Base-by-base conservation (phyloP, 2,797 vertebrate species). In the Poecilia gillii region DNA sequence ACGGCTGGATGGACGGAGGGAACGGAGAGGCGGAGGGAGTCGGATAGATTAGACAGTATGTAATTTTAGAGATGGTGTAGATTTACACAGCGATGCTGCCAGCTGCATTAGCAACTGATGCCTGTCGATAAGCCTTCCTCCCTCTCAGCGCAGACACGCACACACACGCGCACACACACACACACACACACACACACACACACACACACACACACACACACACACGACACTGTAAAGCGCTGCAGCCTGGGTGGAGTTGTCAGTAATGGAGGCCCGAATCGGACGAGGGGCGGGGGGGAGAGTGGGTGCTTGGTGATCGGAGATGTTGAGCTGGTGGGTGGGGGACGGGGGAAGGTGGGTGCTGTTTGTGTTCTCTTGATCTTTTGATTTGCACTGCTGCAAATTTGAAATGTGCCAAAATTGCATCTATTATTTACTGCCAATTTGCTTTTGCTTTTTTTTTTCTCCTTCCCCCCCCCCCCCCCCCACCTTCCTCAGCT, bases 341-440 rank as follows among this genome's bases (percentile, higher is more conserved):
- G 25, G 23, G 53, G 51, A 5, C 41, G 7, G 57, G 57, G 55
- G n/a, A 25, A 77, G 88, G 57, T 82, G 76, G 85, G 75, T 79
- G 72, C 85, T 92, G 91, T 93, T 92, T 92, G 85, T 92, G 91
- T 94, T 93, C 93, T 92, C 93, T 96, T 96, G 93, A 95, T 95
- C 94, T 94, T 94, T 94, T 94, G 91, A 93, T 94, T 94, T 96
- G 84, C 91, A 90, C 91, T 92, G 91, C 92, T 92, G 92, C 90
- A 93, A 92, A 93, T 95, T 93, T 94, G 87, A 95, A 94, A 95
- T 94, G 92, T 94, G 94, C 94, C 94, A 95, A 93, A 95, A 94
- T 92, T 88, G 89, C 92, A 96, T 95, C 94, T 94, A 95, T 95
- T 95, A 95, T 96, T 96, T 94, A 95, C 92, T 95, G 94, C 93